Evolutionary conservation across 2,797 vertebrate species (phyloP), one percentile per base, ranked within the genome.

Genomic region (Sciurus vulgaris): DNA sequence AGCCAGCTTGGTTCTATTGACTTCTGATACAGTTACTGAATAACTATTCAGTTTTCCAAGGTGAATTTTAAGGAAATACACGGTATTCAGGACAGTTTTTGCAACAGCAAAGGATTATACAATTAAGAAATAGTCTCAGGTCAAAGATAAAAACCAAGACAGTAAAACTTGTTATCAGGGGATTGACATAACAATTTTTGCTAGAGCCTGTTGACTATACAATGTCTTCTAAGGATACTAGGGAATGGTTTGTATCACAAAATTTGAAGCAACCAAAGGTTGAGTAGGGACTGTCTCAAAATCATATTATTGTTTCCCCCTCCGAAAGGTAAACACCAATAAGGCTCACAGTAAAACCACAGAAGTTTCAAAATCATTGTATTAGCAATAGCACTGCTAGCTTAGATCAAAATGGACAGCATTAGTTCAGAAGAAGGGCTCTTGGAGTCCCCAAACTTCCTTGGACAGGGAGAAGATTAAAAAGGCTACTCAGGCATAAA

Each of bases 41-140:
- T 18, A 84, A 56, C 33, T 35, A 33, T 54, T 61, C 0, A 22
- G 7, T 89, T 79, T 89, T 93, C 78, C 78, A 65, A 47, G 54
- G n/a, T 93, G 79, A 89, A 93, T 73, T 82, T 89, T 85, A 51
- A 69, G 12, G 81, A 73, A 38, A 73, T 56, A 38, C 9, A 15
- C 6, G 11, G 5, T 38, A 54, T 51, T 54, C 6, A 30, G 28
- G 47, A 38, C 0, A 7, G 41, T 67, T n/a, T 83, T 87, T 73
- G 22, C 3, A 79, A 18, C 38, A 73, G 18, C 44, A 51, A 79
- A 88, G 0, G 9, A 38, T 73, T 69, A 61, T 65, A 15, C 72
- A 86, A 78, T 73, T 17, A 83, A 73, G 44, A 82, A 74, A 61
- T 30, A 33, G 18, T 51, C 28, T 91, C 59, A 74, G 26, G 33